These are phyloP conservation scores for Nilaparvata lugens DNA, from an alignment of 1,140 invertebrate species.

Conservation along the genomic window DNA sequence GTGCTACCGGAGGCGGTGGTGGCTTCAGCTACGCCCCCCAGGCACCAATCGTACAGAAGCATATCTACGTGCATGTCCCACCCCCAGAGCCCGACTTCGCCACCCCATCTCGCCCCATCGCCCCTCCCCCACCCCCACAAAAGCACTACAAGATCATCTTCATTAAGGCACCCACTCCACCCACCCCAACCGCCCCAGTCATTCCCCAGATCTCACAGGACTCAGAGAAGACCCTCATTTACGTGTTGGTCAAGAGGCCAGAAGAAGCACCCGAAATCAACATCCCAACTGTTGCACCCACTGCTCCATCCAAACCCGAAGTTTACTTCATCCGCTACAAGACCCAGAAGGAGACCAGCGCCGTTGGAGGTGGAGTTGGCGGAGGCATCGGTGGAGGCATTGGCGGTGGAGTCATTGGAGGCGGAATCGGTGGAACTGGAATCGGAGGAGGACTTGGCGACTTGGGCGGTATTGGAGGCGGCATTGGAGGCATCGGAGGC, in stretches of 20 bases:
- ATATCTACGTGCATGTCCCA: slow-evolving; percentile 73
- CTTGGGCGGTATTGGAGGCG: slow-evolving; percentile 31
- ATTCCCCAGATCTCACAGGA: slow-evolving; percentile 63
- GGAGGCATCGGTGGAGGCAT: slow-evolving; percentile 32
- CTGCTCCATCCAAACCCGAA: slow-evolving; percentile 73
- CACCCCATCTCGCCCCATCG: slow-evolving; percentile 46
- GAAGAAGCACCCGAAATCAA: slow-evolving; percentile 67
- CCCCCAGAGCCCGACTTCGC: slow-evolving; percentile 56
- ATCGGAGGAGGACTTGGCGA: slow-evolving; percentile 33
- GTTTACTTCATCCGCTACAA: slow-evolving; percentile 84
- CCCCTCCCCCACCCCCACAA: slow-evolving; percentile 50
- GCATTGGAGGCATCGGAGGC: slow-evolving; percentile 32
- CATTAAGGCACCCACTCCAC: slow-evolving; percentile 75
- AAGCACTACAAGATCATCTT: slow-evolving; percentile 86
- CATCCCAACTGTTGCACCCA: slow-evolving; percentile 62
- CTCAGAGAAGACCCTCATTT: slow-evolving; percentile 82
- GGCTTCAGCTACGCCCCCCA: slow-evolving; percentile 34
- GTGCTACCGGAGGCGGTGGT: slow-evolving; percentile 31
- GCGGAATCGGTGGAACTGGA: slow-evolving; percentile 27
- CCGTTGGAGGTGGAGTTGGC: slow-evolving; percentile 27
- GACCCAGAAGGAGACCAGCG: slow-evolving; percentile 51
- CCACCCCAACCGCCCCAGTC: slow-evolving; percentile 58
- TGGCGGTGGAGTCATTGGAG: slow-evolving; percentile 36
- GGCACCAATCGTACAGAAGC: slow-evolving; percentile 53
- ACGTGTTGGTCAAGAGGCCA: slow-evolving; percentile 77